Evolutionary conservation across 2,113 vertebrate species (phyloP).

Genomic region (Alethe diademata): DNA sequence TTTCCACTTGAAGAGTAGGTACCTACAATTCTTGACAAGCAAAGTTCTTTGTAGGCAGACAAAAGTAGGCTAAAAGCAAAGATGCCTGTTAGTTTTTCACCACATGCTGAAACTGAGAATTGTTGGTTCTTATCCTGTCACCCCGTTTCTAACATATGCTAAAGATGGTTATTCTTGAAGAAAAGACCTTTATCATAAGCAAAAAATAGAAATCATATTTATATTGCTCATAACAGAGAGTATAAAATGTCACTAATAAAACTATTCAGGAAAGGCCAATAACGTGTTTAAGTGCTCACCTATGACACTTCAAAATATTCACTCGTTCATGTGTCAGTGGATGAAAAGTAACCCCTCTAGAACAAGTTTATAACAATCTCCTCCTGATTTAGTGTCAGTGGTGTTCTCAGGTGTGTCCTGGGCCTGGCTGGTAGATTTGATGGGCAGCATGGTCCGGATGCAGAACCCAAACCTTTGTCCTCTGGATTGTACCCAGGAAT

Average conservation of each 20-base stretch:
- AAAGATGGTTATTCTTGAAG: background rate
- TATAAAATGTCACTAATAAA: background rate
- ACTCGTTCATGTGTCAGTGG: background rate
- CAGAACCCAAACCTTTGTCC: background rate
- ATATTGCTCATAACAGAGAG: background rate
- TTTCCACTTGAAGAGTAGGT: background rate
- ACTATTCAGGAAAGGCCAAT: background rate
- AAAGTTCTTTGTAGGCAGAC: slow-evolving; percentile 14
- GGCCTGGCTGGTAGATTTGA: background rate
- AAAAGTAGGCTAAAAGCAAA: slow-evolving; percentile 26
- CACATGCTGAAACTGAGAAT: background rate
- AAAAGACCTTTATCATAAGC: background rate
- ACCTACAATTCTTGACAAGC: slow-evolving; percentile 26
- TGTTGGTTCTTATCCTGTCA: background rate
- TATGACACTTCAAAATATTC: background rate
- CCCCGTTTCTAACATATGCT: background rate
- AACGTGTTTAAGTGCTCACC: background rate
- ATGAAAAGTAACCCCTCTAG: background rate
- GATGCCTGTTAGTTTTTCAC: background rate
- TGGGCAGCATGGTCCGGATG: background rate
- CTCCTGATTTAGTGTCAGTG: background rate
- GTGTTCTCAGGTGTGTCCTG: background rate
- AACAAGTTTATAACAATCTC: background rate
- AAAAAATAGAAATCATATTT: background rate
- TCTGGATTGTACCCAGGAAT: background rate